These are phyloP conservation scores for Cerceris ruficornis DNA, from an alignment of 2,888 invertebrate genomes.

Conservation along the genomic window DNA sequence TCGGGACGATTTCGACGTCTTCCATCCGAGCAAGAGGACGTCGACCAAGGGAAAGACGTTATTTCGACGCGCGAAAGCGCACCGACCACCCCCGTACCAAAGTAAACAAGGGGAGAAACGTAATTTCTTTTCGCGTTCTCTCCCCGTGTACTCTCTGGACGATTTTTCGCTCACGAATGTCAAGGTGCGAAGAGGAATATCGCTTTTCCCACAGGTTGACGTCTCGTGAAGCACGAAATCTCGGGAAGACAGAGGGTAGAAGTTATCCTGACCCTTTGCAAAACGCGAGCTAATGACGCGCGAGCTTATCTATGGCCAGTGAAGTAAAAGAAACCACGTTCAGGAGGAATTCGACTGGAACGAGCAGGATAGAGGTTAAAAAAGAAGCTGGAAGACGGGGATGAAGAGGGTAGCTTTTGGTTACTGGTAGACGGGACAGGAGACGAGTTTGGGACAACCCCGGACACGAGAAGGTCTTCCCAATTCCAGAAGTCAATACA, in stretches of 20 bases:
- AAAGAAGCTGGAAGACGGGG: constrained; percentile 14
- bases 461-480: constrained; percentile 70
- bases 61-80: constrained; percentile 52
- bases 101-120: constrained; percentile 65
- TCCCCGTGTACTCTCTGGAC: constrained; percentile 9
- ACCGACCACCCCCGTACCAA: constrained; percentile 42
- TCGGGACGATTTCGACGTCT: constrained; percentile 33
- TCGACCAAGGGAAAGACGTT: constrained; percentile 52
- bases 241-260: constrained; percentile 9
- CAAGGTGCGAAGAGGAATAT: constrained; percentile 9
- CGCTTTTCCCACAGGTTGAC: constrained; percentile 33
- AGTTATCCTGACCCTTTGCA: constrained; percentile 16
- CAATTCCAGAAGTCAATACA: constrained; percentile 77
- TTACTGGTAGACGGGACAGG: constrained; percentile 52
- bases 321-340: constrained; percentile 25
- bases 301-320: constrained; percentile 41
- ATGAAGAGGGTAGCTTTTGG: constrained; percentile 59
- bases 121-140: constrained; percentile 60
- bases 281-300: constrained; percentile 60
- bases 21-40: constrained; percentile 8
- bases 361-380: constrained; percentile 5
- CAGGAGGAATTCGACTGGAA: constrained; percentile 24
- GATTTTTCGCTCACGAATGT: constrained; percentile 2
- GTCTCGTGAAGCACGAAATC: constrained; percentile 24
- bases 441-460: constrained; percentile 48